These are phyloP conservation scores for Caenorhabditis angaria DNA, from an alignment of 2,888 invertebrate genomes.

Conservation along the genomic window DNA sequence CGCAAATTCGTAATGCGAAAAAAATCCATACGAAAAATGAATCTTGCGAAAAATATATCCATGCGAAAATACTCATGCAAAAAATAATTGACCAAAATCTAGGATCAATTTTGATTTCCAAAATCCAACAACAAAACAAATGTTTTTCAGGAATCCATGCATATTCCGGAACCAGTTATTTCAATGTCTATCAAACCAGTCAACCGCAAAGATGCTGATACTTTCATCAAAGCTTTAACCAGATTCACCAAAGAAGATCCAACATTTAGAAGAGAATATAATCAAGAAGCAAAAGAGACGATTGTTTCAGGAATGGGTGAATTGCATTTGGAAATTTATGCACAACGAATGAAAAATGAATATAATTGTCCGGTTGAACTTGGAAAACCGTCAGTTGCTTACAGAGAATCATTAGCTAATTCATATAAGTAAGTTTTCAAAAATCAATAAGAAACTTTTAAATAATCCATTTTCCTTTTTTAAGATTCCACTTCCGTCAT, in stretches of 20 bases:
- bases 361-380: constrained; percentile 89
- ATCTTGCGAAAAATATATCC: too few relatives aligned
- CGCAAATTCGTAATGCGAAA: too few relatives aligned
- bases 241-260: constrained; percentile 99
- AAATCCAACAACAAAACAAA: too few relatives aligned
- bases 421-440: constrained; percentile 76
- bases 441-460: too few relatives aligned
- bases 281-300: constrained; percentile 91
- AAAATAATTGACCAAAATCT: too few relatives aligned
- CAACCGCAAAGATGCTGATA: constrained; percentile 78
- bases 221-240: constrained; percentile 89
- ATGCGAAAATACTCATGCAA: too few relatives aligned
- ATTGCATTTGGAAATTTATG: constrained; percentile 96
- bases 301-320: constrained; percentile 99
- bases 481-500: constrained; percentile 88
- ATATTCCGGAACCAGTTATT: constrained; percentile 94
- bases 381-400: constrained; percentile 96
- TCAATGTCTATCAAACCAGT: constrained; percentile 86
- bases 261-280: constrained; percentile 77
- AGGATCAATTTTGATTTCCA: too few relatives aligned
- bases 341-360: constrained; percentile 95
- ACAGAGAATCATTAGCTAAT: constrained; percentile 82
- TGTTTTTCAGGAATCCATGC: constrained; percentile 86
- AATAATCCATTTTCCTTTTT: too few relatives aligned
- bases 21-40: too few relatives aligned